Conservation (phyloP, 2,888 invertebrate species). For the Atethmia centrago region DNA sequence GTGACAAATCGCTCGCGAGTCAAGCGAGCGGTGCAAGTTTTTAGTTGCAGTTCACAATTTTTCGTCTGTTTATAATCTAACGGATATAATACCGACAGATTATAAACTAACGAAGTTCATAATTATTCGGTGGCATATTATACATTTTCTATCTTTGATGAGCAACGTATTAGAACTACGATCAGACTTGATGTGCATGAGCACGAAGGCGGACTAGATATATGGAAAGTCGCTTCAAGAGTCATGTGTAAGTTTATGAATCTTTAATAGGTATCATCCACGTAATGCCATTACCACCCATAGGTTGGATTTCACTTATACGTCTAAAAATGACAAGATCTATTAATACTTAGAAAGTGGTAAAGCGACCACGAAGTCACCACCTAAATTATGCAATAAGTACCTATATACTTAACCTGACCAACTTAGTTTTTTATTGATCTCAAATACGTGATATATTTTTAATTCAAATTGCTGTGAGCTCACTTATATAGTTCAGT, state of each 20-base stretch:
- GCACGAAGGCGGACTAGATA: background rate
- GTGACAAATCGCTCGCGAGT: too few relatives aligned
- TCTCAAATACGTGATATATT: constrained; percentile 27
- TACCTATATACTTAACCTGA: background rate
- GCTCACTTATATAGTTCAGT: background rate
- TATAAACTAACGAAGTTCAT: too few relatives aligned
- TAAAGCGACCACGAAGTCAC: background rate
- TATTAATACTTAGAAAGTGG: background rate
- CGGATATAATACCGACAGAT: too few relatives aligned
- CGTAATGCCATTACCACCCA: background rate
- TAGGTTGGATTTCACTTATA: background rate
- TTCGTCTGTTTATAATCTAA: too few relatives aligned
- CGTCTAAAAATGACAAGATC: background rate
- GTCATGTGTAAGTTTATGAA: background rate
- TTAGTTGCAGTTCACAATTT: too few relatives aligned
- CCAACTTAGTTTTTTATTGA: background rate
- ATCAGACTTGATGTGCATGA: background rate
- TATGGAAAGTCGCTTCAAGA: background rate
- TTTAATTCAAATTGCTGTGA: background rate
- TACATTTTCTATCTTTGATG: background rate
- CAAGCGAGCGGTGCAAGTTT: too few relatives aligned
- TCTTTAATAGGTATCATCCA: background rate
- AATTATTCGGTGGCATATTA: too few relatives aligned
- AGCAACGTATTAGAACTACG: background rate
- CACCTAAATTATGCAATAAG: background rate